A percentile compares a stretch with the other conserved stretches of the same genome.
Evolutionary conservation across 1,140 invertebrate species (phyloP).

Genomic region (Drosophila rhopaloa): DNA sequence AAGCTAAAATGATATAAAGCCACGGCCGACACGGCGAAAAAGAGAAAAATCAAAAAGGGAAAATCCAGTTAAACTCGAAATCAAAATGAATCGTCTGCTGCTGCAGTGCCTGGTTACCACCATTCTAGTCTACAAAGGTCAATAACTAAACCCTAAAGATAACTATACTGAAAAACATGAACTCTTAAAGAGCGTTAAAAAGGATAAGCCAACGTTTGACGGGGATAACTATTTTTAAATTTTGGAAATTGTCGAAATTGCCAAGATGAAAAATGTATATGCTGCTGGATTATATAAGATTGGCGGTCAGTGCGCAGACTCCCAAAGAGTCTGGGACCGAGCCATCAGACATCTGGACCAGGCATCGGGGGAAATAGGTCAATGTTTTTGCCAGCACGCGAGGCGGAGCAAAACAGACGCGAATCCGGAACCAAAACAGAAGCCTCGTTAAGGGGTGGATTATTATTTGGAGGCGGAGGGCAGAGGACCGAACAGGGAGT

Average conservation of each 20-base stretch:
- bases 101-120: conserved; percentile 72
- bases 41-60: conserved; percentile 8
- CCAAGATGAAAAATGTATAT: conserved; percentile 76
- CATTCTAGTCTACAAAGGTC: conserved; percentile 77
- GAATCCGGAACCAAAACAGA: conserved; percentile 73
- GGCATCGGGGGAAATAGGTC: conserved; percentile 67
- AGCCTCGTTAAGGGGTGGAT: conserved; percentile 21
- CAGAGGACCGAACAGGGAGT: neutral
- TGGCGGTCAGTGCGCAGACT: conserved; percentile 62
- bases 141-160: conserved; percentile 2
- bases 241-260: conserved; percentile 13
- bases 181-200: neutral
- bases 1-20: conserved; percentile 49
- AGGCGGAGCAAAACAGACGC: conserved; percentile 50
- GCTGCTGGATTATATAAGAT: conserved; percentile 73
- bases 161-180: too few species aligned
- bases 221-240: neutral
- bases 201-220: neutral
- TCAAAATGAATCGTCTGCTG: conserved; percentile 75
- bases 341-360: conserved; percentile 39
- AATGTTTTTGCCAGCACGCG: conserved; percentile 69
- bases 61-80: conserved; percentile 8
- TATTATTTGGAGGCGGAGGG: neutral
- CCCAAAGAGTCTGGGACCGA: conserved; percentile 39
- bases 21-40: conserved; percentile 6